Conservation (phyloP, 1,140 invertebrate genomes). For the Drosophila bocki region DNA sequence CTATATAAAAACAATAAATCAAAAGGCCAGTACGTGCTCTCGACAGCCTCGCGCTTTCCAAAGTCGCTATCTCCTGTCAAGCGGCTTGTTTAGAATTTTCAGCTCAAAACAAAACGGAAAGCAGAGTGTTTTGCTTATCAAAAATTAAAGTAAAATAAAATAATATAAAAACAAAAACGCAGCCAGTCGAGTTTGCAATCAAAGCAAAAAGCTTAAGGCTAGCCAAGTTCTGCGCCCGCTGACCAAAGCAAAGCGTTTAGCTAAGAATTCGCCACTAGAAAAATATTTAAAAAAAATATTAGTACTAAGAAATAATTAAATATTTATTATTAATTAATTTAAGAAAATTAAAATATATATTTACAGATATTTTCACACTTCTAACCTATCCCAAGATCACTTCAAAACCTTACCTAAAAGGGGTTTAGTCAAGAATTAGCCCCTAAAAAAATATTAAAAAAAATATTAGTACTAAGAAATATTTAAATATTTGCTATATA, state of each 20-base stretch:
- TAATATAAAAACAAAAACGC: neutral
- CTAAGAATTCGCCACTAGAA: neutral
- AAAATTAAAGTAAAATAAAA: neutral
- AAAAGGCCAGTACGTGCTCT: constrained; percentile 7
- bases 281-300: neutral
- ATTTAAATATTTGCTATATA: neutral
- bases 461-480: neutral
- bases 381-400: neutral
- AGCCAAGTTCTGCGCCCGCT: constrained; percentile 29
- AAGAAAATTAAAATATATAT: too few species aligned
- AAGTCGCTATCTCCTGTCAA: neutral
- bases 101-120: constrained; percentile 47
- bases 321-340: neutral
- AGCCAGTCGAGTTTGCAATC: constrained; percentile 57
- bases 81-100: constrained; percentile 53
- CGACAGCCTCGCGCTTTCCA: constrained; percentile 4
- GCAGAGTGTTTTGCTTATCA: constrained; percentile 29
- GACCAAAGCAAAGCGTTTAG: neutral
- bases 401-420: neutral
- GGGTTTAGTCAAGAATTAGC: neutral
- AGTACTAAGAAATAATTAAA: neutral
- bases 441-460: neutral
- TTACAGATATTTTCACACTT: too few species aligned
- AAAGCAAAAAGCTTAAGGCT: constrained; percentile 46
- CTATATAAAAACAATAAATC: too few species aligned